Conservation (phyloP, 1,140 invertebrate species). For the Dendrolimus punctatus region DNA sequence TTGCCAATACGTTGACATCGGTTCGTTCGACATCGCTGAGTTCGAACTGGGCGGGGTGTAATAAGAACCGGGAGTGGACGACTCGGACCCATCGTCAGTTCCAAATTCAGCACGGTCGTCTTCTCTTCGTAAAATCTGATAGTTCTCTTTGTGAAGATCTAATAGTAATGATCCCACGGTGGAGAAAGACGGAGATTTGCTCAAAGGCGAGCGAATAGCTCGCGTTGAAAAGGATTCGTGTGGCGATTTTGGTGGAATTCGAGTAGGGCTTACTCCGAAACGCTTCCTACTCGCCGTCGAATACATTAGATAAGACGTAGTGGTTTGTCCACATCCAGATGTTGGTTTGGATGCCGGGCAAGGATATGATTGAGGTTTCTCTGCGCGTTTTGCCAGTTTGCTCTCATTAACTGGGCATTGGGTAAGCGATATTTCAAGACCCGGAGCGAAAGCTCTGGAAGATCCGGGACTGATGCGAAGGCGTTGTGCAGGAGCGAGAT, state of each 20-base stretch:
- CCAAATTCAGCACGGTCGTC: background rate
- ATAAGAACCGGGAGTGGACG: constrained; percentile 16
- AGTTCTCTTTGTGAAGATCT: constrained; percentile 6
- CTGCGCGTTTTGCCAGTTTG: constrained; percentile 3
- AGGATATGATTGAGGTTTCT: constrained; percentile 4
- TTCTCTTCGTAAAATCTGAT: constrained; percentile 8
- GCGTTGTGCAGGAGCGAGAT: constrained; percentile 24
- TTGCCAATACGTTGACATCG: constrained; percentile 18
- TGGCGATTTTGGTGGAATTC: background rate
- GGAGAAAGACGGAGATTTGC: background rate
- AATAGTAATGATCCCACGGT: background rate
- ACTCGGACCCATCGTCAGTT: constrained; percentile 9
- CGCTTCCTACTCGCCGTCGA: constrained; percentile 16
- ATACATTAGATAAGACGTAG: constrained; percentile 40
- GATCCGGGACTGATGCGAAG: constrained; percentile 19
- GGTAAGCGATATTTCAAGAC: constrained; percentile 34
- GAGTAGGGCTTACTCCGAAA: constrained; percentile 11
- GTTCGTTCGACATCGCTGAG: constrained; percentile 10
- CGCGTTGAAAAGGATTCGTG: background rate
- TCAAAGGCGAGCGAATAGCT: background rate
- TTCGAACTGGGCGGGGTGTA: constrained; percentile 20
- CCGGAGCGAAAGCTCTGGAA: constrained; percentile 23
- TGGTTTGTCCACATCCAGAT: constrained; percentile 20
- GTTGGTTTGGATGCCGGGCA: constrained; percentile 30
- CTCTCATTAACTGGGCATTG: constrained; percentile 27